phyloP scores from a whole-genome alignment of 2,113 vertebrate genomes.

The Hippocampus mohnikei region DNA sequence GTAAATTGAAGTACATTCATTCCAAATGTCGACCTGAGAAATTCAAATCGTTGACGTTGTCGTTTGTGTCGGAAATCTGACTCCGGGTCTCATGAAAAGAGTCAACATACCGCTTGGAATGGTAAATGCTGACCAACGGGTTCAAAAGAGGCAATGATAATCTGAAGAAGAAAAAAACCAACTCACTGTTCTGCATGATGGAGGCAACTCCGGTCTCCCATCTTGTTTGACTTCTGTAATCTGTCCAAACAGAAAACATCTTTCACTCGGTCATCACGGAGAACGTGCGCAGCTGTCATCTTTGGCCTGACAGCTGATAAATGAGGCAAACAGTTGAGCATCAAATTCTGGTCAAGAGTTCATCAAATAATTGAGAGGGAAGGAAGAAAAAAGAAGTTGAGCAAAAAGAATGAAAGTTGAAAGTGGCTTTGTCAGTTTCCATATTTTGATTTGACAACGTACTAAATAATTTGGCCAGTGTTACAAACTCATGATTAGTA shows the following conservation, averaged over 20 bases:
- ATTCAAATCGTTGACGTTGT: too few relatives aligned
- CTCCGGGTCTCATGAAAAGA: not conserved
- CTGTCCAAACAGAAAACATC: conserved; percentile 75
- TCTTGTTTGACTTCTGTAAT: conserved; percentile 82
- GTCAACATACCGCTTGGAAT: not conserved
- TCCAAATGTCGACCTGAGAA: too few relatives aligned
- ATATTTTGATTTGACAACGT: not conserved
- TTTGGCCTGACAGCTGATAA: not conserved
- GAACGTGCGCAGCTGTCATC: not conserved
- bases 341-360: not conserved
- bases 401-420: not conserved
- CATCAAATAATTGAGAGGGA: not conserved
- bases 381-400: too few relatives aligned
- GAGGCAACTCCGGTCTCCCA: conserved; percentile 84
- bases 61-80: not conserved
- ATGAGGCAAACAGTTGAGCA: not conserved
- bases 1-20: too few relatives aligned
- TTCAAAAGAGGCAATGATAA: not conserved
- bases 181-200: conserved; percentile 93
- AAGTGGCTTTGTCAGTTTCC: not conserved
- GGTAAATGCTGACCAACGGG: not conserved
- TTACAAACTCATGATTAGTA: not conserved
- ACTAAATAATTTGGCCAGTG: not conserved
- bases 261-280: not conserved
- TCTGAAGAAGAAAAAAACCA: not conserved